phyloP scores from a whole-genome alignment of 2,797 vertebrate genomes.

The Champsocephalus esox region DNA sequence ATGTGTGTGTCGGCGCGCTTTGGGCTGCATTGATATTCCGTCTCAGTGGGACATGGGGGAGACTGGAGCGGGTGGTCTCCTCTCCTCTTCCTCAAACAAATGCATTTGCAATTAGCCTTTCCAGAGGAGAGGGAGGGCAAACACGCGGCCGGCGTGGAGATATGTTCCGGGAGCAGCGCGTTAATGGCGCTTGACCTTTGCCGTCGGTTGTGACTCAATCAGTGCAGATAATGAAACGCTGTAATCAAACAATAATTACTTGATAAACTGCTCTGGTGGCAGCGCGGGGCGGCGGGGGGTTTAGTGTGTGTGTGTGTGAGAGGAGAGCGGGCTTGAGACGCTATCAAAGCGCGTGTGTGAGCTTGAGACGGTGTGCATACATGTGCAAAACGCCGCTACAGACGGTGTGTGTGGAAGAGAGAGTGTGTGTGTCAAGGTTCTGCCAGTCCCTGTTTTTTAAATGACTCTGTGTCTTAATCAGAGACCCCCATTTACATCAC shows the following conservation, averaged over 20 bases:
- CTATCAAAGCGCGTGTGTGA: conserved; percentile 41
- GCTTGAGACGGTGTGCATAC: conserved; percentile 15
- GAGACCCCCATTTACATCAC: conserved; percentile 85
- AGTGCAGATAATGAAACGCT: conserved; percentile 89
- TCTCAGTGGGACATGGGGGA: conserved; percentile 67
- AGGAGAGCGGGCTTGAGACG: conserved; percentile 43
- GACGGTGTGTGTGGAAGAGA: conserved; percentile 25
- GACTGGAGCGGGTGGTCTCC: conserved; percentile 58
- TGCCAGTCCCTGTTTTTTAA: conserved; percentile 82
- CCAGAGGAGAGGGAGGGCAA: conserved; percentile 84
- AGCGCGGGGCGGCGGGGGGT: conserved; percentile 69
- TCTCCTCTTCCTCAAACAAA: conserved; percentile 87
- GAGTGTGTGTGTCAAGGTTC: conserved; percentile 77
- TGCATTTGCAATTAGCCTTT: conserved; percentile 88
- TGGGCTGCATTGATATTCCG: conserved; percentile 75
- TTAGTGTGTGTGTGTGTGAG: conserved; percentile 50
- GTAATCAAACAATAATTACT: conserved; percentile 91
- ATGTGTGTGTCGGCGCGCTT: conserved; percentile 13
- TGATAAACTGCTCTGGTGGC: conserved; percentile 87
- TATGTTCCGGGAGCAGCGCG: conserved; percentile 80
- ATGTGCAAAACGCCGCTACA: conserved; percentile 14
- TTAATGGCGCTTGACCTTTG: conserved; percentile 89
- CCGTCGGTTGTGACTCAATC: conserved; percentile 87
- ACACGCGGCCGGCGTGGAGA: conserved; percentile 77
- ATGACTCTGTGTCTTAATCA: conserved; percentile 86